phyloP scores from a whole-genome alignment of 2,888 invertebrate genomes.

The Malthinus seriepunctatus region DNA sequence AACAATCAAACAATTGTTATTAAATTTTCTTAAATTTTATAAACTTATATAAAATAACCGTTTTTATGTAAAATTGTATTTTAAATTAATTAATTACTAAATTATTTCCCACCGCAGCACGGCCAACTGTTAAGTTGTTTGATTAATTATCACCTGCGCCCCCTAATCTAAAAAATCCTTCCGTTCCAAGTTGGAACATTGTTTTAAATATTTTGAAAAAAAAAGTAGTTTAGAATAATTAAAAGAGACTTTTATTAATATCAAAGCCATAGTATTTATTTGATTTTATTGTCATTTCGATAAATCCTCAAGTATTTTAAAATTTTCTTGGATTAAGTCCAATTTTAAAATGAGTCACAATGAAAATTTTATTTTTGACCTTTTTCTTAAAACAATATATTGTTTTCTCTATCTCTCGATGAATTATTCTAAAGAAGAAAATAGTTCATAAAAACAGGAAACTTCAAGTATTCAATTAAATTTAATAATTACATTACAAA shows the following conservation, averaged over 20 bases:
- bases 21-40: neutral
- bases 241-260: conserved; percentile 19
- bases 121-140: conserved; percentile 4
- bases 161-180: neutral
- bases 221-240: conserved; percentile 14
- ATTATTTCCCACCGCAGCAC: conserved; percentile 8
- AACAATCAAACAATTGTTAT: neutral
- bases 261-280: conserved; percentile 18
- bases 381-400: conserved; percentile 20
- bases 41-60: neutral
- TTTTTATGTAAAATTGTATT: neutral
- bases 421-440: neutral
- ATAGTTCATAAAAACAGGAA: neutral
- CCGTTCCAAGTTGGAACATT: neutral
- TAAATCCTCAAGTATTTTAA: conserved; percentile 20
- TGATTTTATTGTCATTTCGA: conserved; percentile 19
- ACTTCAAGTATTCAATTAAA: neutral
- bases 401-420: neutral
- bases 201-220: neutral
- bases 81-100: neutral
- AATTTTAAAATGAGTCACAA: conserved; percentile 21
- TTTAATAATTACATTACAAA: conserved; percentile 2
- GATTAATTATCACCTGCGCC: conserved; percentile 22
- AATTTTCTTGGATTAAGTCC: conserved; percentile 14
- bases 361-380: conserved; percentile 17